A percentile compares a stretch with the other conserved stretches of the same genome.
phyloP scores from a whole-genome alignment of 1,140 invertebrate genomes.

The Meloidogyne floridensis region DNA sequence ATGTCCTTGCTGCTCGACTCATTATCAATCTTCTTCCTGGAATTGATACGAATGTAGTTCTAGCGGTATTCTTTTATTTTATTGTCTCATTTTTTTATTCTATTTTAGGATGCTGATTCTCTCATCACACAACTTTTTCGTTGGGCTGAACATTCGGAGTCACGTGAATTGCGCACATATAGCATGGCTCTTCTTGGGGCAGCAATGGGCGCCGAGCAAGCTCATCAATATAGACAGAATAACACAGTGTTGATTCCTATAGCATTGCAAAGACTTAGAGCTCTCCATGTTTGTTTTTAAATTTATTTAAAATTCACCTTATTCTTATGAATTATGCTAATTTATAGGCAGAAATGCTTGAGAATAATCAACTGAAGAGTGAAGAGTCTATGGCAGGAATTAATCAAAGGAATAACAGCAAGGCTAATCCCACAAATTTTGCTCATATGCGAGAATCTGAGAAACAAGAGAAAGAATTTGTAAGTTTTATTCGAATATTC shows the following conservation, averaged over 20 bases:
- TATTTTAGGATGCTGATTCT: slow-evolving; percentile 45
- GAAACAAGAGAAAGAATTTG: background rate
- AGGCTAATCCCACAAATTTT: slow-evolving; percentile 25
- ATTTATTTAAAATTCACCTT: slow-evolving; percentile 5
- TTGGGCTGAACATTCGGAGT: slow-evolving; percentile 49
- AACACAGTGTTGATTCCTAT: slow-evolving; percentile 39
- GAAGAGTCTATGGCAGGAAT: slow-evolving; percentile 11
- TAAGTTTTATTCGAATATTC: background rate
- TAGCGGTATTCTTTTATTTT: slow-evolving; percentile 17
- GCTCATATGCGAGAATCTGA: slow-evolving; percentile 22
- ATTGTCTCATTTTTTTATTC: background rate
- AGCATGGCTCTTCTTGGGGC: slow-evolving; percentile 43
- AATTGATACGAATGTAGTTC: slow-evolving; percentile 44
- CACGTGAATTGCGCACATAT: slow-evolving; percentile 47
- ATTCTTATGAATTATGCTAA: slow-evolving; percentile 23
- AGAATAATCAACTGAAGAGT: slow-evolving; percentile 28
- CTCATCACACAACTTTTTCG: slow-evolving; percentile 41
- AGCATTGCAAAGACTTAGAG: slow-evolving; percentile 40
- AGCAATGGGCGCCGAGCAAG: slow-evolving; percentile 43
- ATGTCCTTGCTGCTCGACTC: slow-evolving; percentile 46
- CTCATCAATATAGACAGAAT: slow-evolving; percentile 38
- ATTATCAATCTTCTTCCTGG: slow-evolving; percentile 37
- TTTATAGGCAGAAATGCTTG: slow-evolving; percentile 44
- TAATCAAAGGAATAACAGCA: background rate
- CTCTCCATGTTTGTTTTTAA: slow-evolving; percentile 44